Evolutionary conservation across 2,888 invertebrate genomes (phyloP).

Genomic region (Philonicus albiceps): DNA sequence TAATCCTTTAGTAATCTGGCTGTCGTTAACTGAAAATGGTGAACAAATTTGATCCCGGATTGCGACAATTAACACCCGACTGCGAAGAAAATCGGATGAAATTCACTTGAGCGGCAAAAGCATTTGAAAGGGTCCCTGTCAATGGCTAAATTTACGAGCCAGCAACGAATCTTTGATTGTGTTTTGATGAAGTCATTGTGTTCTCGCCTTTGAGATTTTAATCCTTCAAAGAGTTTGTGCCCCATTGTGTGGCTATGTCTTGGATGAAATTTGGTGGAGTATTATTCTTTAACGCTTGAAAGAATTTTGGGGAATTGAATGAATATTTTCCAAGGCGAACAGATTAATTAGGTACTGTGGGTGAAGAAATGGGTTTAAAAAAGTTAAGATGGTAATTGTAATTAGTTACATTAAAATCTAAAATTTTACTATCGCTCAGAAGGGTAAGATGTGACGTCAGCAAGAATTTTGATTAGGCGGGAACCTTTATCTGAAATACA

Average conservation of each 20-base stretch:
- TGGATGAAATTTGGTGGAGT: neutral
- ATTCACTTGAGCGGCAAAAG: neutral
- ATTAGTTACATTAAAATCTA: neutral
- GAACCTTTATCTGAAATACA: too few relatives aligned
- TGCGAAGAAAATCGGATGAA: neutral
- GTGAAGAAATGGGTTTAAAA: neutral
- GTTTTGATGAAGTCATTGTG: conserved; percentile 15
- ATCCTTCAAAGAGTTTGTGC: neutral
- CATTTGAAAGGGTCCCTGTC: neutral
- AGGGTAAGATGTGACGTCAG: too few relatives aligned
- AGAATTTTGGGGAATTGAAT: neutral
- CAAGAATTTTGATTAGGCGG: too few relatives aligned
- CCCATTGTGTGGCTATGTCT: neutral
- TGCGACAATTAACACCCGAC: conserved; percentile 7
- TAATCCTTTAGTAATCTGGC: neutral
- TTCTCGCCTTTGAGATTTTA: neutral
- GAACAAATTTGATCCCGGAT: conserved; percentile 21
- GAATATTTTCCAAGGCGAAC: neutral
- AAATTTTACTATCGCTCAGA: neutral
- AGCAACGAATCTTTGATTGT: neutral
- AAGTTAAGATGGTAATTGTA: neutral
- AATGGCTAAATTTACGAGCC: neutral
- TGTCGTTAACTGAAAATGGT: neutral
- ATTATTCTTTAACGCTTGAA: neutral
- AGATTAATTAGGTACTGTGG: neutral